Conservation (phyloP, 1,140 invertebrate genomes). For the Ceratina calcarata region DNA sequence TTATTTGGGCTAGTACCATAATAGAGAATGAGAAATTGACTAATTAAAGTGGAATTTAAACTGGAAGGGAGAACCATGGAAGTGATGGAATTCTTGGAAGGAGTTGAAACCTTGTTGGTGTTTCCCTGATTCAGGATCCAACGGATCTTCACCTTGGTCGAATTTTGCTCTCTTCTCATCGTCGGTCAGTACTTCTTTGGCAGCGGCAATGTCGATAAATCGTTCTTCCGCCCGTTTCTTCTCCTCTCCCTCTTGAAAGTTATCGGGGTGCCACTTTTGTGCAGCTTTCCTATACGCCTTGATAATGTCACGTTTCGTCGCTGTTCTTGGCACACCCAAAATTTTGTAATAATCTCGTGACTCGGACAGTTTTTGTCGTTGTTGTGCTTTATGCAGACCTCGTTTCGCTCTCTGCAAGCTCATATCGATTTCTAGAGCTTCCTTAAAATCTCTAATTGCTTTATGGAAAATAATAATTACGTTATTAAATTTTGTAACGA, state of each 20-base stretch:
- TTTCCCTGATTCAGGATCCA: slow-evolving; percentile 94
- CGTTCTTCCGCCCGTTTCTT: slow-evolving; percentile 98
- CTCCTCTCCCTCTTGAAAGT: slow-evolving; percentile 92
- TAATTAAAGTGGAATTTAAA: slow-evolving; percentile 98
- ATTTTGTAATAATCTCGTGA: slow-evolving; percentile 99
- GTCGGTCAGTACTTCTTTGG: slow-evolving; percentile 96
- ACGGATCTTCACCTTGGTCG: slow-evolving; percentile 97
- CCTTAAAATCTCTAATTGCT: slow-evolving; percentile 94
- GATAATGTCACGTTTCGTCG: slow-evolving; percentile 94
- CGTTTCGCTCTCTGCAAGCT: slow-evolving; percentile 92
- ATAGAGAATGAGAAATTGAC: background rate
- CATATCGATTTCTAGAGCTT: slow-evolving; percentile 92
- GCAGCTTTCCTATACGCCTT: slow-evolving; percentile 99
- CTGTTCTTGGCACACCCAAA: slow-evolving; percentile 90
- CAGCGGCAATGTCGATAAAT: slow-evolving; percentile 99
- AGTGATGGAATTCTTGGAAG: slow-evolving; percentile 91
- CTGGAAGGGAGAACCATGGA: slow-evolving; percentile 93
- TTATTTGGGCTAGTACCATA: slow-evolving; percentile 46
- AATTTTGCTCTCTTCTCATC: slow-evolving; percentile 95
- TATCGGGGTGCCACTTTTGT: slow-evolving; percentile 99
- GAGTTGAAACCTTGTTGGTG: slow-evolving; percentile 88
- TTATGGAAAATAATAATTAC: slow-evolving; percentile 42
- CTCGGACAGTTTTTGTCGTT: slow-evolving; percentile 95
- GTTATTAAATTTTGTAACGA: background rate
- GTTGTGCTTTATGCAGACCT: slow-evolving; percentile 93